Base-by-base conservation (phyloP, 2,888 invertebrate genomes). In the Orthosia cruda region DNA sequence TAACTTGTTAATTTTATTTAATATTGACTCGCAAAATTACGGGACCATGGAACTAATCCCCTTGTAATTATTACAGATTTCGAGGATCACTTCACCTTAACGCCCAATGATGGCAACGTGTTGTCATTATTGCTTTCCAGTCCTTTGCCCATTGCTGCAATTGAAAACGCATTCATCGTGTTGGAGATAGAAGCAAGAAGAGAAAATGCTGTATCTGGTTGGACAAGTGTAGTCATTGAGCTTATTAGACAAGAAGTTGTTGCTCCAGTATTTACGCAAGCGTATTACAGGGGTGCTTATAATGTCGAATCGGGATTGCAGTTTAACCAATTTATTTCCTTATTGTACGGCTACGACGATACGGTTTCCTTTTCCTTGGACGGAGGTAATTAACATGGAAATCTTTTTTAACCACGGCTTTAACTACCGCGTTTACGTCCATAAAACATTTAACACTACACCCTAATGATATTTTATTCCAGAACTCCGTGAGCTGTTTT, bases 171-270 rank as follows among this genome's bases (percentile, higher is more conserved):
- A 49, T 92, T 92, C 75, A 87, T 95, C 80, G 80, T 93, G n/a
- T 81, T 95, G 45, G 91, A 94, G 79, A 74, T 95, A n/a, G 90
- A 92, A 87, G 95, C 95, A 57, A 85, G 84, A n/a, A 90, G 93
- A 81, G 87, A 88, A 52, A 88, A 91, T 77, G 93, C 94, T 1
- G 85, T 93, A n/a, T 74, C 94, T 20, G 91, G 81, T 45, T 86
- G 87, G 65, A 83, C 93, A 4, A 90, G 88, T 52, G 70, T 94
- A 32, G 76, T 95, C 32, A 87, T 95, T 49, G 89, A 91, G 62
- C 76, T 94, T 61, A 73, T 91, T 49, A 85, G 75, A 71, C 85
- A 88, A 71, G 86, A 86, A 52, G 79, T 88, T 40, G 62, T 86
- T 70, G 68, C 78, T 62, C 93, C 91, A 5, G 85, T 89, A 45